Evolutionary conservation across 2,797 vertebrate species (phyloP).

Genomic region (Darevskia nairensis): DNA sequence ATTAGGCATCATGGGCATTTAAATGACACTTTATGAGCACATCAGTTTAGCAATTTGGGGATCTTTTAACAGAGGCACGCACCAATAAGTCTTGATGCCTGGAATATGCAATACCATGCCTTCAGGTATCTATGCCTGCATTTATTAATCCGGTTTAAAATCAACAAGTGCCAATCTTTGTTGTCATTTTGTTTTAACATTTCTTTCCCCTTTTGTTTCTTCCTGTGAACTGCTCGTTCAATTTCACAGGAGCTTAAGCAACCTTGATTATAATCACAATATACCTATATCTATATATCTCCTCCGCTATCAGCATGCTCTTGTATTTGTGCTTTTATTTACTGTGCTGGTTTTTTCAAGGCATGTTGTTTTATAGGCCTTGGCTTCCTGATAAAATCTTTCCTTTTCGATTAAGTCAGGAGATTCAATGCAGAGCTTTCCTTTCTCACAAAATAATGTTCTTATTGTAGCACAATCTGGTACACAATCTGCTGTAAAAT

Average conservation of each 20-base stretch:
- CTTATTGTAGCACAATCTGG: fast-evolving
- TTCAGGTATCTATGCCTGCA: background rate
- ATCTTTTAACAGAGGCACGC: background rate
- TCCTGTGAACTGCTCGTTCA: background rate
- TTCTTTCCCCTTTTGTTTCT: background rate
- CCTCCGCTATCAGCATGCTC: background rate
- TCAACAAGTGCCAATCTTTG: fast-evolving
- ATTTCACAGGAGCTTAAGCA: background rate
- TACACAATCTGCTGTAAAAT: background rate
- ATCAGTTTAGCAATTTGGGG: background rate
- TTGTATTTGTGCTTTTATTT: fast-evolving
- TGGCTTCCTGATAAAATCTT: background rate
- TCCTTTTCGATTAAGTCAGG: background rate
- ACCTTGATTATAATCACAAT: background rate
- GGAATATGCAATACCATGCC: background rate
- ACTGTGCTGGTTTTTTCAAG: background rate
- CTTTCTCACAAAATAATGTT: background rate
- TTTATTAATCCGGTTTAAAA: fast-evolving
- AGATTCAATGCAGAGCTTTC: background rate
- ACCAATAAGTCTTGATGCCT: background rate
- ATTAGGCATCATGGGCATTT: background rate
- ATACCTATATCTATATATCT: fast-evolving
- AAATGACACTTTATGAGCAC: background rate
- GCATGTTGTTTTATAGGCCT: no score
- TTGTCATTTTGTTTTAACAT: background rate